Evolutionary conservation across 1,140 invertebrate genomes (phyloP).

Genomic region (Pseudoatta argentina): DNA sequence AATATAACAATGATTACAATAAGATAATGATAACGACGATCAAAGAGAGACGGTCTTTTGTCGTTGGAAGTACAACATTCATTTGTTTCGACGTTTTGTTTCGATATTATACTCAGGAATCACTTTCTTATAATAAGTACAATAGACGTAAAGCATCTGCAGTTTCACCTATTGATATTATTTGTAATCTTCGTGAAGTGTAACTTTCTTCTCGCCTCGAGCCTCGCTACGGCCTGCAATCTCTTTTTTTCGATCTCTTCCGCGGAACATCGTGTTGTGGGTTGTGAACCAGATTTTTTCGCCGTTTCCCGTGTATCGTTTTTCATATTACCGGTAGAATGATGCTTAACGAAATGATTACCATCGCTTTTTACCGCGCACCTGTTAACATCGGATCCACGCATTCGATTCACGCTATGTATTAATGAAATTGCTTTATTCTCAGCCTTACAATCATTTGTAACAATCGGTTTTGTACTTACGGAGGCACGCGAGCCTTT

Average conservation of each 20-base stretch:
- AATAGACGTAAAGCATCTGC: neutral
- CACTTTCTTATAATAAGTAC: neutral
- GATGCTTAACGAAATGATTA: conserved; percentile 59
- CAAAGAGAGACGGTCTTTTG: conserved; percentile 1
- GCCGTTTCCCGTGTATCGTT: conserved; percentile 20
- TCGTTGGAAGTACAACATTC: too few species aligned
- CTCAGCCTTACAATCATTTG: conserved; percentile 36
- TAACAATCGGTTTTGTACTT: conserved; percentile 63
- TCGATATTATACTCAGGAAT: conserved; percentile 17
- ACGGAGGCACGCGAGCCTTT: conserved; percentile 48
- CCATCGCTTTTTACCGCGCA: conserved; percentile 63
- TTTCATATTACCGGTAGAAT: conserved; percentile 61
- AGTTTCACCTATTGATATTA: conserved; percentile 66
- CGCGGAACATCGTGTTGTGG: conserved; percentile 73
- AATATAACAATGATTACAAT: conserved; percentile 2
- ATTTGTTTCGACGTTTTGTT: too few species aligned
- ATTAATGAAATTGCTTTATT: conserved; percentile 54
- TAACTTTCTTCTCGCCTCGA: conserved; percentile 77
- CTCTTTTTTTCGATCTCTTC: conserved; percentile 83
- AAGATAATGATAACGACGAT: conserved; percentile 13
- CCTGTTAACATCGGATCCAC: conserved; percentile 68
- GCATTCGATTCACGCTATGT: conserved; percentile 36
- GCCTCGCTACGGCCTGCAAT: conserved; percentile 79
- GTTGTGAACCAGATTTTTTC: conserved; percentile 47
- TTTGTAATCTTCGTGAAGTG: neutral